A percentile compares a stretch with the other conserved stretches of the same genome.
These are phyloP conservation scores for Leptosomus discolor DNA, from an alignment of 2,113 vertebrate genomes.

Conservation along the genomic window DNA sequence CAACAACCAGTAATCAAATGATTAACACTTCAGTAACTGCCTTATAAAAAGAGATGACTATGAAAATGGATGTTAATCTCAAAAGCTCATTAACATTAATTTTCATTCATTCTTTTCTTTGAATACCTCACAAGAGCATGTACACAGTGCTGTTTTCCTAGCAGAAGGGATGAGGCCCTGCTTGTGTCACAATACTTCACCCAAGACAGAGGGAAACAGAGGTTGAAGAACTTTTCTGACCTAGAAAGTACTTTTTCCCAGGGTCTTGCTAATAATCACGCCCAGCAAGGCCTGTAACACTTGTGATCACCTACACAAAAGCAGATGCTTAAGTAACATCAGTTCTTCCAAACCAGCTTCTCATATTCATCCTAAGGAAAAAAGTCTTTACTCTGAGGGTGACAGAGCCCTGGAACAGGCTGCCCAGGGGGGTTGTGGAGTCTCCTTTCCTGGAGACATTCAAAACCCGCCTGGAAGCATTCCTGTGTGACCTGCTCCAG, in stretches of 20 bases:
- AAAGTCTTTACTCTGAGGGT: too few relatives aligned
- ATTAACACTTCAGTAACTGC: conserved; percentile 38
- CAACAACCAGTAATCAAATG: conserved; percentile 22
- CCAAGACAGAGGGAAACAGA: neutral
- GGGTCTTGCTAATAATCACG: neutral
- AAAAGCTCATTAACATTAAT: neutral
- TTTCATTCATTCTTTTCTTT: neutral
- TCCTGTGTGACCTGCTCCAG: too few relatives aligned
- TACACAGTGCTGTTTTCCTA: neutral
- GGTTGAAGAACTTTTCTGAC: neutral
- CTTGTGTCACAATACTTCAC: neutral
- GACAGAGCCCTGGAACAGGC: too few relatives aligned
- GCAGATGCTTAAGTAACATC: neutral
- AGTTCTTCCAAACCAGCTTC: neutral
- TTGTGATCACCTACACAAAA: neutral
- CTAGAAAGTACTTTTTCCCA: neutral
- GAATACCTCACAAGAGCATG: neutral
- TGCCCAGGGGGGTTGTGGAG: too few relatives aligned
- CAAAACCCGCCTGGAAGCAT: too few relatives aligned
- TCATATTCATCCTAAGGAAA: neutral
- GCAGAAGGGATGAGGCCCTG: neutral
- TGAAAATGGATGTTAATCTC: neutral
- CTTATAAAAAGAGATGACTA: neutral
- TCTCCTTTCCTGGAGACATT: too few relatives aligned
- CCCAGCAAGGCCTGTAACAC: neutral